Percentiles rank a stretch among this genome's conserved stretches.
phyloP scores from a whole-genome alignment of 2,797 vertebrate genomes.

The Chelmon rostratus region DNA sequence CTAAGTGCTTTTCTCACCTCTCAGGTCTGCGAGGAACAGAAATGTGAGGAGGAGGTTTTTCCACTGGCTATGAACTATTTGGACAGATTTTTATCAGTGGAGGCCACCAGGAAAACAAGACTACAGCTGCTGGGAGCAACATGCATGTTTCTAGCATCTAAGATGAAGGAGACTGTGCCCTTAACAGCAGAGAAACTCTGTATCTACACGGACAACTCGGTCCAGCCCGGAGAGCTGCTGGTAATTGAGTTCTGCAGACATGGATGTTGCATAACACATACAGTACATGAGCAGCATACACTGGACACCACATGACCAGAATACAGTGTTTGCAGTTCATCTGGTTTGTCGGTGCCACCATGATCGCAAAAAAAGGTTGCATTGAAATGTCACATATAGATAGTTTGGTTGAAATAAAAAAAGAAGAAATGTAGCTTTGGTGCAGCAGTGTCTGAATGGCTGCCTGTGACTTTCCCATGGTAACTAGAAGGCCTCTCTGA shows the following conservation, averaged over 20 bases:
- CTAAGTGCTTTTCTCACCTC: conserved; percentile 57
- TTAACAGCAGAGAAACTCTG: conserved; percentile 97
- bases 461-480: conserved; percentile 70
- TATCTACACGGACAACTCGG: conserved; percentile 98
- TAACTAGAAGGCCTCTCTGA: conserved; percentile 72
- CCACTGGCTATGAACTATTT: conserved; percentile 99
- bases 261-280: conserved; percentile 65
- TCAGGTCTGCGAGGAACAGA: conserved; percentile 98
- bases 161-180: conserved; percentile 99
- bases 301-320: conserved; percentile 28
- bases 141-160: conserved; percentile 98
- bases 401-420: background rate
- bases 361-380: background rate
- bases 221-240: conserved; percentile 94
- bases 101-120: conserved; percentile 92
- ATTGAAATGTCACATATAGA: background rate
- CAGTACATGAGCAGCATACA: conserved; percentile 32
- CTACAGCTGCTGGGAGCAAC: conserved; percentile 96
- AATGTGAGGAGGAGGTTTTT: conserved; percentile 99
- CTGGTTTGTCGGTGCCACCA: conserved; percentile 3
- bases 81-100: conserved; percentile 97
- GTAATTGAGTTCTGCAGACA: conserved; percentile 86
- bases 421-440: conserved; percentile 6
- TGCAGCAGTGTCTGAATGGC: conserved; percentile 57
- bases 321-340: background rate